Evolutionary conservation across 2,888 invertebrate species (phyloP).

Genomic region (Thymelicus acteon): DNA sequence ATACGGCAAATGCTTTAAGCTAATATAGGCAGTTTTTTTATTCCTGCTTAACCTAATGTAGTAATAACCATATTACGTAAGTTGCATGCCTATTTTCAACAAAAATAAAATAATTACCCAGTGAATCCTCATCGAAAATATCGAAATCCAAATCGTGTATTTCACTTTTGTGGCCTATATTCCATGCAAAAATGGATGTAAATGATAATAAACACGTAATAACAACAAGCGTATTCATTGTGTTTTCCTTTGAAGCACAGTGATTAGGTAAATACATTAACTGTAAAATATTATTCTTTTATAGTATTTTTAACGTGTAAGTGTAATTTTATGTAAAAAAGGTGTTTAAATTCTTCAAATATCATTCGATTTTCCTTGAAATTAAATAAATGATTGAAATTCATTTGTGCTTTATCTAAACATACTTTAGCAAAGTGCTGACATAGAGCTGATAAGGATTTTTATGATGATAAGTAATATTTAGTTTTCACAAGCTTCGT

Average conservation of each 20-base stretch:
- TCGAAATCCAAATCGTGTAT: background rate
- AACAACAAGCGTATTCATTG: background rate
- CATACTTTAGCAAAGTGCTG: background rate
- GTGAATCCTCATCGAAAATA: background rate
- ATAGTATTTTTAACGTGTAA: background rate
- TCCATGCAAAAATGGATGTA: background rate
- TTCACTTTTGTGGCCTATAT: background rate
- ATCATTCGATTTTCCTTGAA: background rate
- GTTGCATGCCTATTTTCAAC: no score
- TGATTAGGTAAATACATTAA: background rate
- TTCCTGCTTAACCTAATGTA: no score
- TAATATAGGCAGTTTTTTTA: no score
- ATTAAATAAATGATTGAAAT: background rate
- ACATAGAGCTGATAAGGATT: background rate
- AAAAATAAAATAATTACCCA: background rate
- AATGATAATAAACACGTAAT: conserved; percentile 1
- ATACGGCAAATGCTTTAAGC: no score
- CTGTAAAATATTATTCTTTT: conserved; percentile 2
- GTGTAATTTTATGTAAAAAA: background rate
- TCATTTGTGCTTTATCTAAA: background rate
- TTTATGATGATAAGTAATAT: background rate
- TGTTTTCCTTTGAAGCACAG: background rate
- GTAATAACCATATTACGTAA: no score
- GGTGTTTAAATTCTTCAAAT: background rate
- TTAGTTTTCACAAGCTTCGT: background rate